A percentile compares a stretch with the other conserved stretches of the same genome.
phyloP scores from a whole-genome alignment of 2,113 vertebrate species.

The Sinocyclocheilus rhinocerous region DNA sequence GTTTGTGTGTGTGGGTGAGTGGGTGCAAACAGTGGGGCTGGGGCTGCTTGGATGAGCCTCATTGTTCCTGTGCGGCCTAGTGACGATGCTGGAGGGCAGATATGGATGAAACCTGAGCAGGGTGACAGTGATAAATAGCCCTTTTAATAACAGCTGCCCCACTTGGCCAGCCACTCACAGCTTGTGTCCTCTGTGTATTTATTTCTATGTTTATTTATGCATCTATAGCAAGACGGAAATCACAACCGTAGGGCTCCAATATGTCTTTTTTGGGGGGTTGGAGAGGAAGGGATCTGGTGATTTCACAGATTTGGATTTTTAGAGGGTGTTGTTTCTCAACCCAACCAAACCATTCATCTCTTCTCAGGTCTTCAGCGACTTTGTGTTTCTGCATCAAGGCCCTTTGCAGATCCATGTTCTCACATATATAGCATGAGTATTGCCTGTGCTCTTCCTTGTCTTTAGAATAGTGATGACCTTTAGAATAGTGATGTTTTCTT shows the following conservation, averaged over 20 bases:
- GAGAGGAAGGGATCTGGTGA: not conserved
- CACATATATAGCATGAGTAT: not conserved
- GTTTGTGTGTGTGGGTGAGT: constrained; percentile 41
- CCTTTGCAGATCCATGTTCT: constrained; percentile 25
- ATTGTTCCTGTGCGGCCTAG: constrained; percentile 78
- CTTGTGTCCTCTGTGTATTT: constrained; percentile 81
- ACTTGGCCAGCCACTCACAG: constrained; percentile 79
- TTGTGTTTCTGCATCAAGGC: constrained; percentile 36
- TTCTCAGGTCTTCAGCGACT: constrained; percentile 23
- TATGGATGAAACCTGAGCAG: constrained; percentile 77
- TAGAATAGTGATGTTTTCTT: not conserved
- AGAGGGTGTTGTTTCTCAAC: constrained; percentile 52
- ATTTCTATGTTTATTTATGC: constrained; percentile 84
- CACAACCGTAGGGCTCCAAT: constrained; percentile 77
- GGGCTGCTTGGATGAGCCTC: constrained; percentile 76
- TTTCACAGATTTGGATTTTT: constrained; percentile 72
- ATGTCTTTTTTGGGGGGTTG: constrained; percentile 62
- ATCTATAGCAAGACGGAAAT: constrained; percentile 78
- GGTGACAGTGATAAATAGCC: constrained; percentile 85
- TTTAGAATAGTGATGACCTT: not conserved
- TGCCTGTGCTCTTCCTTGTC: not conserved
- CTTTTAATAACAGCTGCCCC: constrained; percentile 86
- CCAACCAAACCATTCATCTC: constrained; percentile 40
- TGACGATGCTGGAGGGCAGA: constrained; percentile 80
- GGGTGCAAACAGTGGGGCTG: constrained; percentile 58